Conservation (phyloP, 2,888 invertebrate genomes). For the Drosophila emarginata region DNA sequence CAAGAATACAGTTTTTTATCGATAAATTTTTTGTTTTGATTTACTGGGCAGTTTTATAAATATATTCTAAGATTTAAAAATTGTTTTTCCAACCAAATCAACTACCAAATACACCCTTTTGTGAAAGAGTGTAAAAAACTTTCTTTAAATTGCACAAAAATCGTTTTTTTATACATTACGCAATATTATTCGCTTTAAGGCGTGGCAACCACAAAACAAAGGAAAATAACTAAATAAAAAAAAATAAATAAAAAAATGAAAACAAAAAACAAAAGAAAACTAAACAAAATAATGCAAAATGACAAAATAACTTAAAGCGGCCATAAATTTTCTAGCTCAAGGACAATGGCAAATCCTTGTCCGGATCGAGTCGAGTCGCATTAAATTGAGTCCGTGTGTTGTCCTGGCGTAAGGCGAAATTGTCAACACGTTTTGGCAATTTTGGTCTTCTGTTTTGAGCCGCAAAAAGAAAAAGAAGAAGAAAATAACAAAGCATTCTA, state of each 20-base stretch:
- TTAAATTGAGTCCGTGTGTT: constrained; percentile 5
- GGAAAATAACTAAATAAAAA: background rate
- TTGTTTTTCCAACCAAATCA: constrained; percentile 16
- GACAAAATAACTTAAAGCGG: constrained; percentile 61
- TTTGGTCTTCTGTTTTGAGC: constrained; percentile 35
- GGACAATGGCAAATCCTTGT: constrained; percentile 45
- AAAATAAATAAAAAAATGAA: constrained; percentile 1
- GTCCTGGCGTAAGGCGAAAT: constrained; percentile 31
- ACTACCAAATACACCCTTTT: constrained; percentile 14
- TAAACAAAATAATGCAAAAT: constrained; percentile 54
- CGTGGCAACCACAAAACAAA: constrained; percentile 28
- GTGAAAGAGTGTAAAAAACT: constrained; percentile 27
- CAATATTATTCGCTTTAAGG: constrained; percentile 36
- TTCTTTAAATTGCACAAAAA: constrained; percentile 57
- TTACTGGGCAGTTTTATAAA: too few relatives aligned
- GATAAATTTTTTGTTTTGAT: too few relatives aligned
- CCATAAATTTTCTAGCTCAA: constrained; percentile 58
- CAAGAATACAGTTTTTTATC: too few relatives aligned
- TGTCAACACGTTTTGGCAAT: constrained; percentile 62
- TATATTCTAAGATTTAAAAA: too few relatives aligned
- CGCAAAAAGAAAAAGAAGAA: constrained; percentile 15
- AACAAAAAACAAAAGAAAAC: constrained; percentile 15
- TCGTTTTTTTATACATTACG: constrained; percentile 56
- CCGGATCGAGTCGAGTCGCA: constrained; percentile 12
- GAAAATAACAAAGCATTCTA: background rate